phyloP scores from a whole-genome alignment of 2,113 vertebrate genomes.

The Varanus salvator region DNA sequence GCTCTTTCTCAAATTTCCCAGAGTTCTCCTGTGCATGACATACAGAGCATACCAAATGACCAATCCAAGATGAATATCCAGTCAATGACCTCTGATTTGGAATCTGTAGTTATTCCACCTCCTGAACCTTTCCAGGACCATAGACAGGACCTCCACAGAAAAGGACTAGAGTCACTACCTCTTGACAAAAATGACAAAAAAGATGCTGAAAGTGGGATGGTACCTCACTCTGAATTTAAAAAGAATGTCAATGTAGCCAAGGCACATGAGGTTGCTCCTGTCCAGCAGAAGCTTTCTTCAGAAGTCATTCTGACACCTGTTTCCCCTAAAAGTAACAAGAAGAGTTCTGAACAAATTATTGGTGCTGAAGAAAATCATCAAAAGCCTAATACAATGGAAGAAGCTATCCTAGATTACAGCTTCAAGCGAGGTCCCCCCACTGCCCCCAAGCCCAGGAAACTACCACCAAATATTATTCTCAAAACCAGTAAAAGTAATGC shows the following conservation, averaged over 20 bases:
- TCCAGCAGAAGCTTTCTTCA: background rate
- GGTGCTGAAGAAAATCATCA: conserved; percentile 4
- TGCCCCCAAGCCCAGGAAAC: conserved; percentile 83
- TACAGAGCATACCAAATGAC: too few species aligned
- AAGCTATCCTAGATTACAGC: conserved; percentile 34
- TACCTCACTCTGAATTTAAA: background rate
- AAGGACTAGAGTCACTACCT: conserved; percentile 5
- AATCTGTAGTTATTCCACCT: conserved; percentile 54
- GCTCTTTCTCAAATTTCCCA: background rate
- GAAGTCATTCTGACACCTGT: conserved; percentile 21
- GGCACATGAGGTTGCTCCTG: background rate
- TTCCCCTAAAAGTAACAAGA: conserved; percentile 40
- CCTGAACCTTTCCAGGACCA: conserved; percentile 71
- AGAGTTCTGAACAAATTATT: background rate
- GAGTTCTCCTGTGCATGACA: background rate
- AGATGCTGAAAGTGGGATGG: conserved; percentile 17
- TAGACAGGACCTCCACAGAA: background rate
- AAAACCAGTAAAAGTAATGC: conserved; percentile 77
- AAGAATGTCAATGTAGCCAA: background rate
- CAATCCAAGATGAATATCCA: accelerated
- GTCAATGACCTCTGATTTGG: background rate
- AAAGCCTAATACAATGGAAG: background rate
- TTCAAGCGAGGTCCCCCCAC: conserved; percentile 77
- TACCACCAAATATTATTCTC: conserved; percentile 80
- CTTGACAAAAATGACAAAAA: background rate